These are phyloP conservation scores for Agriotes lineatus DNA, from an alignment of 2,888 invertebrate genomes.

Conservation along the genomic window DNA sequence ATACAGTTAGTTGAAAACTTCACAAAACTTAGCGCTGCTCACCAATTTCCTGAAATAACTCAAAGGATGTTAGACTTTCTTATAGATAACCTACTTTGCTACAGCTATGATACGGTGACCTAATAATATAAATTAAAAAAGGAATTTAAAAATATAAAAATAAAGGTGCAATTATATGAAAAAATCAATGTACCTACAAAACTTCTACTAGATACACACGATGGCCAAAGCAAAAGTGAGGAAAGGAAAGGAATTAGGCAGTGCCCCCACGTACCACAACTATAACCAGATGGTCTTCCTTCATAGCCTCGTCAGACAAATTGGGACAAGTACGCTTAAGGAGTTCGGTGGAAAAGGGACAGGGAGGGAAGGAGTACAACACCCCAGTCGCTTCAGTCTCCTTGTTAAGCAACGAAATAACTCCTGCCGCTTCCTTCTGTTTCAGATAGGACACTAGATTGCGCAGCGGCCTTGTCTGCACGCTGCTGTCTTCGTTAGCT, in stretches of 20 bases:
- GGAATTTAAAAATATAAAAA: conserved; percentile 27
- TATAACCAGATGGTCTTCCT: conserved; percentile 95
- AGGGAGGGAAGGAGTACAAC: conserved; percentile 96
- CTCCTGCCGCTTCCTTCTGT: conserved; percentile 99
- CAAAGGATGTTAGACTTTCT: conserved; percentile 36
- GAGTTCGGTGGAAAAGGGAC: conserved; percentile 94
- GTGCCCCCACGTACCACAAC: conserved; percentile 93
- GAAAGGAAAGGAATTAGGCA: conserved; percentile 69
- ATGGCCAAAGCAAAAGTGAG: conserved; percentile 34
- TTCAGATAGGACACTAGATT: conserved; percentile 97
- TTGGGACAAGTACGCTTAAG: conserved; percentile 91
- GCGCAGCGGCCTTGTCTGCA: conserved; percentile 90
- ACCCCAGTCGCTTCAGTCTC: conserved; percentile 96
- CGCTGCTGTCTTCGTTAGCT: conserved; percentile 85
- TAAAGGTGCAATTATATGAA: conserved; percentile 19
- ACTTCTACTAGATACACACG: conserved; percentile 17
- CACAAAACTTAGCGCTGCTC: conserved; percentile 46
- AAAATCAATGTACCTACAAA: conserved; percentile 29
- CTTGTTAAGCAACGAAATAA: conserved; percentile 90
- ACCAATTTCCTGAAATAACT: conserved; percentile 54
- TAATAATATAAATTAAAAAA: conserved; percentile 13
- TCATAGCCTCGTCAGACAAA: conserved; percentile 88
- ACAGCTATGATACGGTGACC: conserved; percentile 26
- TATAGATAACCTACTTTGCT: not conserved
- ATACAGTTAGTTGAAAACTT: conserved; percentile 31